Conservation (phyloP, 2,113 vertebrate genomes). For the Pteropus alecto region DNA sequence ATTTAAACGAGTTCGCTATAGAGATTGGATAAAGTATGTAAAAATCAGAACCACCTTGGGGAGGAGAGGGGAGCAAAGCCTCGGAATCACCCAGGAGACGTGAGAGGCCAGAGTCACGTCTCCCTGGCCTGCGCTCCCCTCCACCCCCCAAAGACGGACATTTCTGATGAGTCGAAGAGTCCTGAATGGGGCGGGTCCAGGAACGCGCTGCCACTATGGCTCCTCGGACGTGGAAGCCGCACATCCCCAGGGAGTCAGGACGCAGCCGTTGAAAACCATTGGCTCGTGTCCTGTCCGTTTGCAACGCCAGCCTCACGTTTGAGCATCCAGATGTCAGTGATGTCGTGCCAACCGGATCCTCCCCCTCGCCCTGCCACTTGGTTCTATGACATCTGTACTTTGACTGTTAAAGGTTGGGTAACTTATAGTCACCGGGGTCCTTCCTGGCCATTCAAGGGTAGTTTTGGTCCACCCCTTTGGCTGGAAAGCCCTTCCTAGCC, state of each 20-base stretch:
- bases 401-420: background rate
- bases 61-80: no score
- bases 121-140: background rate
- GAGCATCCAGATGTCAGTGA: background rate
- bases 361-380: rapidly evolving
- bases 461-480: background rate
- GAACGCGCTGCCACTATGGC: background rate
- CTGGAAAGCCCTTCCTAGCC: background rate
- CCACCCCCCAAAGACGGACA: no score
- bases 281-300: rapidly evolving
- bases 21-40: background rate
- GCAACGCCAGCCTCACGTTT: background rate
- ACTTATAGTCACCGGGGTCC: background rate
- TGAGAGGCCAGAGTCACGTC: background rate
- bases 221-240: background rate
- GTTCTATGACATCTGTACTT: background rate
- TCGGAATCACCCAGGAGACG: no score
- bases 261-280: background rate
- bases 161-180: no score
- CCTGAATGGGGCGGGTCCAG: background rate
- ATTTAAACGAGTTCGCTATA: background rate
- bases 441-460: no score
- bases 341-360: background rate
- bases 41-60: background rate
- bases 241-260: background rate